Base-by-base conservation (phyloP, 2,113 vertebrate genomes). In the Gasterosteus aculeatus region DNA sequence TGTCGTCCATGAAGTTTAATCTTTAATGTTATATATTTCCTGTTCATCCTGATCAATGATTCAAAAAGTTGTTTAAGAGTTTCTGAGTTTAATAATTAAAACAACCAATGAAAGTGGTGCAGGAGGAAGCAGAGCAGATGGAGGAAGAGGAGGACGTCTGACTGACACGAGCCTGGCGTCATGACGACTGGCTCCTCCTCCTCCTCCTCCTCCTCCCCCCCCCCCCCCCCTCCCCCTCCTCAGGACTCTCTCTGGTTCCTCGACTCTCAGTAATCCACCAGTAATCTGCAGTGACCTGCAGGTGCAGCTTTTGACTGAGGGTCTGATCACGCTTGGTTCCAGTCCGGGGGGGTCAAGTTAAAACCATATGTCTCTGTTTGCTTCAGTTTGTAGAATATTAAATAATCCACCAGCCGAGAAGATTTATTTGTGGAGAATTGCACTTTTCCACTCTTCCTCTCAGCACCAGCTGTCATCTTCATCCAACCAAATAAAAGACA, bases 391-490 rank as follows among this genome's bases (percentile, higher is more conserved):
- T 22, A 31, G 54, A 57, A 57, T 57, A 57, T 57, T 57, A 16
- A 57, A 57, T 57, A 57, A 57, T 57, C 54, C 54, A 31, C 54
- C n/a, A 54, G 11, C 51, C 26, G 8, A 57, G 54, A 33, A 31
- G 54, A 57, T 57, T 57, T 57, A 33, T 31, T 29, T 31, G 11
- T 5, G 2, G 22, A 56, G 53, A 56, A 56, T 56, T 56, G 54
- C 54, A 33, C 54, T 57, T 57, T 57, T 57, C 54, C 54, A 16
- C 54, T 57, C 54, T 57, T 33, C 54, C 54, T 57, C 54, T 56
- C 22, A 15, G 54, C 54, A 57, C 54, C 54, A 57, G 54, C 54
- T 57, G 54, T 57, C 53, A 54, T 54, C 3, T 22, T 26, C 54
- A 57, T 31, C 15, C 8, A 31, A 57, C 53, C 53, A 22, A 14